Evolutionary conservation across 2,888 invertebrate species (phyloP).

Genomic region (Xanthorhoe designata): DNA sequence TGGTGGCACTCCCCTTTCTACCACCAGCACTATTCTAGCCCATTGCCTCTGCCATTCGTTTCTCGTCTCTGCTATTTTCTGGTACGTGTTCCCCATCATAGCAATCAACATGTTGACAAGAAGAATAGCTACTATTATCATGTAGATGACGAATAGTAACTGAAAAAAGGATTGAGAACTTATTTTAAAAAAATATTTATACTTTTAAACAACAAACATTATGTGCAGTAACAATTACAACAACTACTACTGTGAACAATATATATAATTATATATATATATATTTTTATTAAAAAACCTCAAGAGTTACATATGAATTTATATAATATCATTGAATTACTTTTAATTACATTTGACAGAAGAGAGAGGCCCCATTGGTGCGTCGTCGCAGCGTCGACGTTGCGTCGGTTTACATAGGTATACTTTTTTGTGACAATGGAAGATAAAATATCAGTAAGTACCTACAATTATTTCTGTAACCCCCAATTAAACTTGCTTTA

Average conservation of each 20-base stretch:
- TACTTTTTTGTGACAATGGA: no score
- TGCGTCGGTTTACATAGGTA: no score
- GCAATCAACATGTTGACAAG: constrained; percentile 99
- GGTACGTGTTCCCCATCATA: constrained; percentile 99
- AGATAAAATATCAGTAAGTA: background rate
- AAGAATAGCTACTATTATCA: constrained; percentile 97
- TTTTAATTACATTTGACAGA: no score
- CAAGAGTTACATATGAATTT: no score
- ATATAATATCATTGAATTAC: no score
- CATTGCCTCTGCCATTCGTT: constrained; percentile 99
- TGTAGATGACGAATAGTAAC: constrained; percentile 97
- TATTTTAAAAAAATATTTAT: background rate
- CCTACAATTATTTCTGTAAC: background rate
- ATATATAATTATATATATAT: no score
- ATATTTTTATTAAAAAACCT: no score
- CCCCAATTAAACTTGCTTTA: constrained; percentile 10
- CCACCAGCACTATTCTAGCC: constrained; percentile 98
- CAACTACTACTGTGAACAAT: no score
- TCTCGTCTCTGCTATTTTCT: constrained; percentile 97
- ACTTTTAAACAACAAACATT: no score
- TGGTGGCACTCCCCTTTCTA: constrained; percentile 98
- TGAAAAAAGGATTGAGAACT: constrained; percentile 59
- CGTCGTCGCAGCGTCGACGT: no score
- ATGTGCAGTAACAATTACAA: no score
- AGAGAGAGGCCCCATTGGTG: no score